Conservation (phyloP, 2,797 vertebrate genomes). For the Sebastes itinus region DNA sequence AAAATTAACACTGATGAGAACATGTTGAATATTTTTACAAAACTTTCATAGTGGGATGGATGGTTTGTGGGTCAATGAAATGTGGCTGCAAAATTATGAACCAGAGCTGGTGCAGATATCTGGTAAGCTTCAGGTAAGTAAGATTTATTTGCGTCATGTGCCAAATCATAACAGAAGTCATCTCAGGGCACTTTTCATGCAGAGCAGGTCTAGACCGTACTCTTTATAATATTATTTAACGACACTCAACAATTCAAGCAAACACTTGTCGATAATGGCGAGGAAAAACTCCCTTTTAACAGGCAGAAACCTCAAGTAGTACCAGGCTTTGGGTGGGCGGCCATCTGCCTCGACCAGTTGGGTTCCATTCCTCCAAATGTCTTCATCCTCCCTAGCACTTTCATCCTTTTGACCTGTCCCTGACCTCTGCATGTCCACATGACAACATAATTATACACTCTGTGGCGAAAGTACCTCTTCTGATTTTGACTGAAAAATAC, state of each 20-base stretch:
- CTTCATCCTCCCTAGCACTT: not conserved
- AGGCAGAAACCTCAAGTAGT: not conserved
- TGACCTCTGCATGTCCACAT: not conserved
- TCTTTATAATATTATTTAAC: no score
- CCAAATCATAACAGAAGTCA: not conserved
- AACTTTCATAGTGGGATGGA: not conserved
- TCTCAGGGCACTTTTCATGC: not conserved
- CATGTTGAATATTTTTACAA: no score
- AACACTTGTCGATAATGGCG: not conserved
- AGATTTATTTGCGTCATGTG: not conserved
- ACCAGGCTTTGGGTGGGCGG: not conserved
- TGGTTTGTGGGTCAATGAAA: not conserved
- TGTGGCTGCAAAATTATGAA: not conserved
- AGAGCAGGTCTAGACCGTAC: not conserved
- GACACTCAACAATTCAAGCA: no score
- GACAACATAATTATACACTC: not conserved
- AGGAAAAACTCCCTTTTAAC: not conserved
- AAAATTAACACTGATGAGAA: no score
- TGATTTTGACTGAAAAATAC: not conserved
- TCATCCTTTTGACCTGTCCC: not conserved
- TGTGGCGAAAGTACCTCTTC: not conserved
- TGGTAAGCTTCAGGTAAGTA: not conserved
- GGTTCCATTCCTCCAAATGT: not conserved
- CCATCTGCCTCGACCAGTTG: not conserved
- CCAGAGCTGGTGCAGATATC: not conserved